Conservation (phyloP, 1,140 invertebrate genomes). For the Saccostrea glomerata region DNA sequence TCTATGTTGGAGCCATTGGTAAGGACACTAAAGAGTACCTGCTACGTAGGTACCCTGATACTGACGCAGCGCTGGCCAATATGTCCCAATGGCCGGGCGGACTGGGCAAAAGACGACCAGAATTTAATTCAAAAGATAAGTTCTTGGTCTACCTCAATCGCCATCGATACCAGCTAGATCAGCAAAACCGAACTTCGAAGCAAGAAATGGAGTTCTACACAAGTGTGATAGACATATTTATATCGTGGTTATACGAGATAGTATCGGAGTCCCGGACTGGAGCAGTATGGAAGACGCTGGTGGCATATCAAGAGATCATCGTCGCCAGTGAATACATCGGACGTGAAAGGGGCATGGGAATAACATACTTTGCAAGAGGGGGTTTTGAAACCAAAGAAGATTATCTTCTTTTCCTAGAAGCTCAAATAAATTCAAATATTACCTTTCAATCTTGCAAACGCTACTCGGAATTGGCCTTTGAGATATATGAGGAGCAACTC, state of each 20-base stretch:
- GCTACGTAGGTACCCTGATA: slow-evolving; percentile 60
- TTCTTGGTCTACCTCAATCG: slow-evolving; percentile 48
- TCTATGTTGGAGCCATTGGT: slow-evolving; percentile 61
- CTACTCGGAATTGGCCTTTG: slow-evolving; percentile 54
- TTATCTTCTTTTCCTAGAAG: slow-evolving; percentile 59
- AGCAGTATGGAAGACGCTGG: slow-evolving; percentile 68
- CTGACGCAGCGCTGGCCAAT: slow-evolving; percentile 56
- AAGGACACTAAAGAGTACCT: slow-evolving; percentile 58
- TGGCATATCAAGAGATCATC: slow-evolving; percentile 71
- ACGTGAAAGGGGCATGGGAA: slow-evolving; percentile 65
- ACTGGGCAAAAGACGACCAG: not conserved
- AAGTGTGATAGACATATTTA: slow-evolving; percentile 54
- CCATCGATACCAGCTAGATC: slow-evolving; percentile 52
- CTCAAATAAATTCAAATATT: slow-evolving; percentile 61
- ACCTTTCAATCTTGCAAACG: slow-evolving; percentile 54
- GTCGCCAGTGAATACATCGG: slow-evolving; percentile 66
- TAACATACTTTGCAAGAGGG: slow-evolving; percentile 63
- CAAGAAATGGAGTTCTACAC: slow-evolving; percentile 53
- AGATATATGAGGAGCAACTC: slow-evolving; percentile 49
- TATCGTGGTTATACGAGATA: slow-evolving; percentile 67
- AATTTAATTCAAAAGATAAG: slow-evolving; percentile 59
- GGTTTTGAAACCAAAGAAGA: slow-evolving; percentile 65
- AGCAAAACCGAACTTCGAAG: slow-evolving; percentile 29
- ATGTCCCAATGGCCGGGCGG: slow-evolving; percentile 55
- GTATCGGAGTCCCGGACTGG: slow-evolving; percentile 63